Evolutionary conservation across 2,797 vertebrate species (phyloP).

Genomic region (Orestias chungarensis): DNA sequence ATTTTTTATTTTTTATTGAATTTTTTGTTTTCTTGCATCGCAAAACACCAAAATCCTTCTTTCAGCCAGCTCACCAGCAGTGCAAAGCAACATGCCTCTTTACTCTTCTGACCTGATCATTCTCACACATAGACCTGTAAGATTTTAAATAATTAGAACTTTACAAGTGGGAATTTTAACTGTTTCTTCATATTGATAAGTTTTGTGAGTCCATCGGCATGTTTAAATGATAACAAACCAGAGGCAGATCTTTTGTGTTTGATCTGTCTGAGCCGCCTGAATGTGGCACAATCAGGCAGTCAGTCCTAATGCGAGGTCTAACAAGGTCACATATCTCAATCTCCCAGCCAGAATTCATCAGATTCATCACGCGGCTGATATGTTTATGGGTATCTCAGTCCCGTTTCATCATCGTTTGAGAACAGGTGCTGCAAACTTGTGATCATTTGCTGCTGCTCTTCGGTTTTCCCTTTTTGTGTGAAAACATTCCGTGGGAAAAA

Average conservation of each 20-base stretch:
- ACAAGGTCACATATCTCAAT: background rate
- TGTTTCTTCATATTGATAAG: too few species aligned
- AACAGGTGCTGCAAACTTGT: background rate
- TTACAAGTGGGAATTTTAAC: too few species aligned
- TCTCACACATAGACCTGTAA: too few species aligned
- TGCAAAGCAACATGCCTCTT: too few species aligned
- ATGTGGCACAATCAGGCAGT: background rate
- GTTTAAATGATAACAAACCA: too few species aligned
- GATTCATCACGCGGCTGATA: background rate
- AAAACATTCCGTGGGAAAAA: background rate
- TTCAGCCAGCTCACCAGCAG: too few species aligned
- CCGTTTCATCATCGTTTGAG: background rate
- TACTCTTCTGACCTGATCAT: too few species aligned
- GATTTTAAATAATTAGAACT: too few species aligned
- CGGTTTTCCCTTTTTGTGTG: background rate
- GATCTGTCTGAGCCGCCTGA: background rate
- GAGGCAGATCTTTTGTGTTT: too few species aligned
- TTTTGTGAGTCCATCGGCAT: too few species aligned
- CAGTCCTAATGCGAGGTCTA: background rate
- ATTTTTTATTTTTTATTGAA: background rate
- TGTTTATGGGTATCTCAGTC: background rate
- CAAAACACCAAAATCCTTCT: too few species aligned
- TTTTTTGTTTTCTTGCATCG: too few species aligned
- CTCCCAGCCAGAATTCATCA: background rate
- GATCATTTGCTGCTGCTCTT: background rate